These are phyloP conservation scores for Halichondria panicea DNA, from an alignment of 37 sponge, comb jelly and placozoan species.

Conservation along the genomic window DNA sequence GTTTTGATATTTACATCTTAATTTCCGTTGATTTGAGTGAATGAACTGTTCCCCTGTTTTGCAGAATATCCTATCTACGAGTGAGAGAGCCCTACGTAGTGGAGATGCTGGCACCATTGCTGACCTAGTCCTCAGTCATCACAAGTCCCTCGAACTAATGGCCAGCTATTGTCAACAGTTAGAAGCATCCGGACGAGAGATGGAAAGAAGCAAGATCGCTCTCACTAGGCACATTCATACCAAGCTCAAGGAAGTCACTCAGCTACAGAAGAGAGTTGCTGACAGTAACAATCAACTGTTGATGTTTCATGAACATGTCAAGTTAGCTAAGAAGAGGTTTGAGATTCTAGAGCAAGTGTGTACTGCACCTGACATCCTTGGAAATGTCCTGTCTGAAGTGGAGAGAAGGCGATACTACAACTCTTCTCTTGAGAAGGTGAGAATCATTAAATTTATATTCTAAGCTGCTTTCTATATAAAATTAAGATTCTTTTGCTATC, in stretches of 20 bases:
- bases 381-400: constrained; percentile 43
- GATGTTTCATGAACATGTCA: constrained; percentile 45
- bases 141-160: constrained; percentile 50
- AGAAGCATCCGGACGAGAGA: constrained; percentile 1
- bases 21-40: too few relatives aligned
- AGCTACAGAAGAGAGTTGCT: constrained; percentile 48
- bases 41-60: background rate
- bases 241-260: constrained; percentile 18
- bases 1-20: too few relatives aligned
- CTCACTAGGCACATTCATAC: constrained; percentile 26
- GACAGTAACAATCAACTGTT: constrained; percentile 44
- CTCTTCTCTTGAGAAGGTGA: constrained; percentile 23
- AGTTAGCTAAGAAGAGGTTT: constrained; percentile 62
- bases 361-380: constrained; percentile 41
- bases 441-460: background rate
- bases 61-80: constrained; percentile 55
- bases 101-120: constrained; percentile 60
- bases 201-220: background rate
- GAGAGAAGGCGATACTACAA: constrained; percentile 40
- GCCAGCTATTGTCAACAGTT: constrained; percentile 15
- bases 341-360: constrained; percentile 60
- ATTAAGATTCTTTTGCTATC: background rate
- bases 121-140: constrained; percentile 49
- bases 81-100: constrained; percentile 43
- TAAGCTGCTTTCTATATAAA: too few relatives aligned